phyloP scores from a whole-genome alignment of 2,113 vertebrate genomes.

The Tupaia tana region DNA sequence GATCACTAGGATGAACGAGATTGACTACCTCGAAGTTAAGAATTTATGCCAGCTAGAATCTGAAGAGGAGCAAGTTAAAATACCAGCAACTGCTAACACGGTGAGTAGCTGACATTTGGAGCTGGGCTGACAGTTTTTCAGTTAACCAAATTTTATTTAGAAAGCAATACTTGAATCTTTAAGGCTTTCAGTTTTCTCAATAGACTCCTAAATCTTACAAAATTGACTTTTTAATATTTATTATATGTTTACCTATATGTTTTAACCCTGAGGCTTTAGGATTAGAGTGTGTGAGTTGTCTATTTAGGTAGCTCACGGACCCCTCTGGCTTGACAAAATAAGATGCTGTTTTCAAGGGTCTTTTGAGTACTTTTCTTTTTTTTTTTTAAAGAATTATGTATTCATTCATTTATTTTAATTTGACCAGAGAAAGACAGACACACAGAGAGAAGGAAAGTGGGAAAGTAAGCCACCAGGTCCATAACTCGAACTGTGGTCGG shows the following conservation, averaged over 20 bases:
- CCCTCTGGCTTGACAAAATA: not conserved
- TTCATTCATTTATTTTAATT: too few species aligned
- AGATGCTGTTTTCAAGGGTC: not conserved
- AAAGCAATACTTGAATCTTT: not conserved
- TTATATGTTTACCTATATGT: not conserved
- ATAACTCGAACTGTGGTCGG: too few species aligned
- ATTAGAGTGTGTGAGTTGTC: not conserved
- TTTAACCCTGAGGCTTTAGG: not conserved
- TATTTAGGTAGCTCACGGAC: not conserved
- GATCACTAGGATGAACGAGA: conserved; percentile 74
- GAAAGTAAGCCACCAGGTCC: too few species aligned
- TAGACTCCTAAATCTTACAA: not conserved
- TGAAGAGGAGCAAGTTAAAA: conserved; percentile 85
- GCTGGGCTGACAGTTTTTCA: not conserved
- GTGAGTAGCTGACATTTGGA: conserved; percentile 83
- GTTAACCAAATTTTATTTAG: not conserved
- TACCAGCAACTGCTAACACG: conserved; percentile 90
- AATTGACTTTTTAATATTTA: not conserved
- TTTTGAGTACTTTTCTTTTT: not conserved
- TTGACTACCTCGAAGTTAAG: conserved; percentile 92
- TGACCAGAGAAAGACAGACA: too few species aligned
- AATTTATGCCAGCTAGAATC: conserved; percentile 83
- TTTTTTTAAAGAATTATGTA: too few species aligned
- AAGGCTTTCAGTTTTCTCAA: not conserved
- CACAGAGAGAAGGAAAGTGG: too few species aligned